Evolutionary conservation across 2,113 vertebrate genomes (phyloP).

Genomic region (Rattus rattus): DNA sequence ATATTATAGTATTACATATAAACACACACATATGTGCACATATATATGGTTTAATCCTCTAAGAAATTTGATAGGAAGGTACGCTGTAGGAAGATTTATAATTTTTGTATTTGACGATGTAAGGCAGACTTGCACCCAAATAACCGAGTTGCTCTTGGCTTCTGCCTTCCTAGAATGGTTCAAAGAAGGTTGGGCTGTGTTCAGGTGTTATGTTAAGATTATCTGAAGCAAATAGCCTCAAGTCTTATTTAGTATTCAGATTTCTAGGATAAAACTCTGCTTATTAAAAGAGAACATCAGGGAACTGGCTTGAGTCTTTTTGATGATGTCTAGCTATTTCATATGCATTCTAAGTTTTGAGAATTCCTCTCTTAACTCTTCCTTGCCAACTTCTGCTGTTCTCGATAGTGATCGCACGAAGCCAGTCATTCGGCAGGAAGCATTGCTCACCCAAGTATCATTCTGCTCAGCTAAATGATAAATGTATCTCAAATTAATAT

Average conservation of each 20-base stretch:
- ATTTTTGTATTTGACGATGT: neutral
- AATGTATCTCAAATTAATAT: conserved; percentile 70
- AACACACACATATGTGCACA: neutral
- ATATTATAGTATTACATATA: neutral
- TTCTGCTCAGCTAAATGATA: conserved; percentile 59
- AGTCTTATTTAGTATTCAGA: neutral
- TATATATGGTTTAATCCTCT: neutral
- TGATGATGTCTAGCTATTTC: neutral
- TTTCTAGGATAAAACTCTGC: neutral
- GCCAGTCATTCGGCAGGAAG: neutral
- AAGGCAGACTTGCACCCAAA: neutral
- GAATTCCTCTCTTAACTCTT: neutral
- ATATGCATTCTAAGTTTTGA: neutral
- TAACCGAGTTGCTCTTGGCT: neutral
- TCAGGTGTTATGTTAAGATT: neutral
- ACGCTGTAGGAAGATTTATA: neutral
- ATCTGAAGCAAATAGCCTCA: neutral
- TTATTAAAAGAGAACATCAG: neutral
- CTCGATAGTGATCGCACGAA: conserved; percentile 6
- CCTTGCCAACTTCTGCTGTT: conserved; percentile 16
- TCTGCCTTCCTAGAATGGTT: neutral
- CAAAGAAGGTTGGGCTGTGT: neutral
- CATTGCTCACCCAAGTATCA: conserved; percentile 17
- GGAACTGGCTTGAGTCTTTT: neutral
- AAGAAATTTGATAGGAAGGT: neutral